Evolutionary conservation across 2,888 invertebrate genomes (phyloP), one percentile per base, ranked within the genome.

Genomic region (Alcis repandata): DNA sequence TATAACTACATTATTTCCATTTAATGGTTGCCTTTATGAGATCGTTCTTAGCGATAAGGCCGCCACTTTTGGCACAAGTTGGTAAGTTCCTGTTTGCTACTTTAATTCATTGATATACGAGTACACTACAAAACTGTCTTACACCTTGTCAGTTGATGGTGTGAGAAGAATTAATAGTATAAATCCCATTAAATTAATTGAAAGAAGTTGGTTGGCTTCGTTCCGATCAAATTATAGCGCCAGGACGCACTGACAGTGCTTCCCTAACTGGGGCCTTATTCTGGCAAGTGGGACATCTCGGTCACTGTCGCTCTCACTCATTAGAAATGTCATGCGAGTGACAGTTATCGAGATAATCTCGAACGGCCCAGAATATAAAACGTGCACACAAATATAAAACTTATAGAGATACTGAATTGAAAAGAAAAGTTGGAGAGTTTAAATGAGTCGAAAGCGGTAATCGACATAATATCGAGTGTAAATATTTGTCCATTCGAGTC

Each of bases 381-480:
- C n/a, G n/a, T n/a, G 1, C 17, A 19, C 19, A 11, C 20, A 6
- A 10, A 9, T 11, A 20, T 46, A 22, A n/a, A 22, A 22, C 22
- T 27, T 27, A 11, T 1, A 48, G 15, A 19, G 10, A 38, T 13
- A 19, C 6, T 10, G 48, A 53, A 22, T 19, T 40, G n/a, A 38
- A 38, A 52, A 19, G 40, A 53, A 53, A 22, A 40, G 52, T 33
- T 20, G 22, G 52, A 52, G 38, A 27, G 52, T 40, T 13, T 33
- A 1, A 46, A 46, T 22, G 36, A 20, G 19, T 22, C 9, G 60
- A 60, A 54, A 60, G 61, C 48, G 45, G 46, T 49, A 56, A 61
- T 61, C 54, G 41, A 51, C 19, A 36, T 56, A 56, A 56, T 56
- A 43, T 43, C 43, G 32, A 56, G 19, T 41, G 54, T 56, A 43